Conservation (phyloP, 2,113 vertebrate genomes). For the Regulus satrapa region DNA sequence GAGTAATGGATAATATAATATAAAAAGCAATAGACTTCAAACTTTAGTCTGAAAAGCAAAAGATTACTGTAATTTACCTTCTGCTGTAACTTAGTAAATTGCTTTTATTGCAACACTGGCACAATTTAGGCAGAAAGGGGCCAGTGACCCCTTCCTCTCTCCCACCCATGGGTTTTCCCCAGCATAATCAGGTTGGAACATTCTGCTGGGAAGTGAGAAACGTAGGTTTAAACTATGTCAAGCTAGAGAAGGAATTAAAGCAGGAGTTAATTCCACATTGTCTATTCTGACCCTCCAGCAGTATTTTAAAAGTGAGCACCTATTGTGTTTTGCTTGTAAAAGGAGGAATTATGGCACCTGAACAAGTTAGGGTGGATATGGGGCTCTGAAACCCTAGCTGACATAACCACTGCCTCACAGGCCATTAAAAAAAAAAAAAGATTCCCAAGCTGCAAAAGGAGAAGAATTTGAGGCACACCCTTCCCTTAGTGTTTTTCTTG, state of each 20-base stretch:
- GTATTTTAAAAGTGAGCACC: neutral
- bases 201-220: neutral
- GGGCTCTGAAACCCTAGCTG: neutral
- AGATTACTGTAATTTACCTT: neutral
- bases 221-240: neutral
- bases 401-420: neutral
- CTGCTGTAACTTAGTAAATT: neutral
- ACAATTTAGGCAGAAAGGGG: neutral
- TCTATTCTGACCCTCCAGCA: neutral
- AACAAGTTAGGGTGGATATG: neutral
- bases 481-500: constrained; percentile 1
- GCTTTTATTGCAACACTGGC: neutral
- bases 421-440: neutral
- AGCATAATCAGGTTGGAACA: neutral
- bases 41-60: neutral
- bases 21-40: neutral
- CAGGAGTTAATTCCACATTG: neutral
- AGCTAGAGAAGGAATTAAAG: neutral
- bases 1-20: neutral
- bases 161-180: neutral
- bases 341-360: neutral
- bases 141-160: neutral
- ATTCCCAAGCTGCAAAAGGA: neutral
- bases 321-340: neutral
- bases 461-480: constrained; percentile 23